Conservation (phyloP, 2,113 vertebrate species). For the Eulacestoma nigropectus region DNA sequence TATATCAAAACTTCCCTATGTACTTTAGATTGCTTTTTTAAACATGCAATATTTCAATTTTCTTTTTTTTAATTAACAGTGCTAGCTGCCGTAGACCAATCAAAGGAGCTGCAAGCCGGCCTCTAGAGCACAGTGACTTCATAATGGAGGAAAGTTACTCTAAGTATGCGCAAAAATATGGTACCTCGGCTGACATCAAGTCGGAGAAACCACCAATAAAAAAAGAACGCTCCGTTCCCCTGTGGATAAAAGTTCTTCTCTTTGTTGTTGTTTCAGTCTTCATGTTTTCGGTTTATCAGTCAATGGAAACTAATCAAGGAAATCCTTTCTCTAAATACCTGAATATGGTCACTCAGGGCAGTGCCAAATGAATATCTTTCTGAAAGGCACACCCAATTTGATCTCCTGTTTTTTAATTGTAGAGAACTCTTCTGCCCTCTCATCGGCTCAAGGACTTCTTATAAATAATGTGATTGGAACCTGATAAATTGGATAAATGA, state of each 20-base stretch:
- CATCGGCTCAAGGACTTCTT: constrained; percentile 67
- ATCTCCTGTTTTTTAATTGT: constrained; percentile 76
- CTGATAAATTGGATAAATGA: constrained; percentile 64
- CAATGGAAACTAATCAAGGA: constrained; percentile 90
- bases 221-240: constrained; percentile 70
- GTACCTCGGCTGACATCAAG: constrained; percentile 65
- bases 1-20: not conserved
- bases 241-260: constrained; percentile 90
- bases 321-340: constrained; percentile 74
- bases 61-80: constrained; percentile 65
- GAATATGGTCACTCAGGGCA: not conserved
- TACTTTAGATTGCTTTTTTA: not conserved
- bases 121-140: constrained; percentile 76
- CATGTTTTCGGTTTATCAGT: constrained; percentile 88
- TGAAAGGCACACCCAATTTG: constrained; percentile 61
- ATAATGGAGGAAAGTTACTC: constrained; percentile 75
- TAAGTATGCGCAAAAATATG: constrained; percentile 72
- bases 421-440: constrained; percentile 69
- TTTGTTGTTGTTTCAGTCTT: constrained; percentile 77
- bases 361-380: constrained; percentile 55
- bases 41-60: not conserved
- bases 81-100: constrained; percentile 91
- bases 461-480: constrained; percentile 71
- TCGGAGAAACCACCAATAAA: constrained; percentile 65
- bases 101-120: constrained; percentile 86